phyloP scores from a whole-genome alignment of 2,888 invertebrate genomes.

The Antitype chi region DNA sequence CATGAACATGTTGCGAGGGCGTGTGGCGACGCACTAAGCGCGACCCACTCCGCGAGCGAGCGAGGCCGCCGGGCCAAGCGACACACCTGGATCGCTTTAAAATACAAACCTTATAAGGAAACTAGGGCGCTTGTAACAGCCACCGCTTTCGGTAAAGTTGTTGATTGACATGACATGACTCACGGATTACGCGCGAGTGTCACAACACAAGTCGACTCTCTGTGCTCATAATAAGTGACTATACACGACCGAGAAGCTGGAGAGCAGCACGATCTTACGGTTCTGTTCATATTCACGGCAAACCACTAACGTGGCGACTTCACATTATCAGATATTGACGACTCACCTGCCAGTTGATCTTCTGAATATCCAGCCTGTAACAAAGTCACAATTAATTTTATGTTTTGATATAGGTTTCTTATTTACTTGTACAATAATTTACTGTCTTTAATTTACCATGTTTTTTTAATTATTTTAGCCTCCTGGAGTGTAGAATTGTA shows the following conservation, averaged over 20 bases:
- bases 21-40: slow-evolving; percentile 71
- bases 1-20: slow-evolving; percentile 91
- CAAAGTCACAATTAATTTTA: slow-evolving; percentile 23
- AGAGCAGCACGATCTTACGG: slow-evolving; percentile 6
- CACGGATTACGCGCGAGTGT: slow-evolving; percentile 74
- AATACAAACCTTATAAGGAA: slow-evolving; percentile 91
- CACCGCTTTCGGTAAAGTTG: slow-evolving; percentile 86
- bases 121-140: slow-evolving; percentile 89
- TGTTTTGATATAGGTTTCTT: background rate
- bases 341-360: slow-evolving; percentile 98
- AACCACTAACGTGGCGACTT: background rate
- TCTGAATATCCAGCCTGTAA: slow-evolving; percentile 96
- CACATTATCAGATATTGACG: slow-evolving; percentile 57
- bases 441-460: slow-evolving; percentile 27
- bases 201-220: slow-evolving; percentile 47
- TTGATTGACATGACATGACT: slow-evolving; percentile 88
- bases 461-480: slow-evolving; percentile 16
- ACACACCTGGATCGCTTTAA: slow-evolving; percentile 86
- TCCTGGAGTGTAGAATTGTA: background rate
- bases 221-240: slow-evolving; percentile 32
- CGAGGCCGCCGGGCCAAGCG: slow-evolving; percentile 65
- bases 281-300: slow-evolving; percentile 18
- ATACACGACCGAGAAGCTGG: slow-evolving; percentile 2
- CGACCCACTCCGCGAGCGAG: slow-evolving; percentile 44
- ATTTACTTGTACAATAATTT: background rate